Evolutionary conservation across 2,113 vertebrate species (phyloP).

Genomic region (Charina bottae): DNA sequence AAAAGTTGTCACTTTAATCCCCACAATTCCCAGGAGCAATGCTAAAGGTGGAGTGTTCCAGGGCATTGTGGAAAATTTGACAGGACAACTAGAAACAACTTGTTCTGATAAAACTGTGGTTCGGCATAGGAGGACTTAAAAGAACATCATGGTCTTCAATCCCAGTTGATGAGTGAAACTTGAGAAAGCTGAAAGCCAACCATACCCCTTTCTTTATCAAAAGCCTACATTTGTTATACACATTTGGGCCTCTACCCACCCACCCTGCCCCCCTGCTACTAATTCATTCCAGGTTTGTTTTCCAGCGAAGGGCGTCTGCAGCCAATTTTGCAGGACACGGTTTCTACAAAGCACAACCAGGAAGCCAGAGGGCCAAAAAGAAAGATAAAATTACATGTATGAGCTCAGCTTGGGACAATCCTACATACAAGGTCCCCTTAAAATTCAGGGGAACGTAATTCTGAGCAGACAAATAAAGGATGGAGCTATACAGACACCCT

Average conservation of each 20-base stretch:
- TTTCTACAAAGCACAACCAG: background rate
- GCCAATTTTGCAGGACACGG: background rate
- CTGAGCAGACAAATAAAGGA: background rate
- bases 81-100: too few species aligned
- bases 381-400: background rate
- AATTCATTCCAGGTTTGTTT: conserved; percentile 11
- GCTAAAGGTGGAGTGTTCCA: too few species aligned
- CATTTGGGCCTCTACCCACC: background rate
- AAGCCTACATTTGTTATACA: background rate
- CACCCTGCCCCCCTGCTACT: background rate
- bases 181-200: background rate
- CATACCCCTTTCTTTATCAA: background rate
- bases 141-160: too few species aligned
- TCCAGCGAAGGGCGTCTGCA: background rate
- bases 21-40: too few species aligned
- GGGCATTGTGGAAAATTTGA: too few species aligned
- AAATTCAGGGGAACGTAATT: background rate
- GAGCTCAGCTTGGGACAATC: background rate
- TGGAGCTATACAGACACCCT: background rate
- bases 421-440: background rate
- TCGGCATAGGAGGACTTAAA: too few species aligned
- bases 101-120: too few species aligned
- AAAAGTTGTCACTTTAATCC: too few species aligned
- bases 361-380: background rate
- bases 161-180: background rate